These are phyloP conservation scores for Chelidonichthys spinosus DNA, from an alignment of 2,797 vertebrate species.

Conservation along the genomic window DNA sequence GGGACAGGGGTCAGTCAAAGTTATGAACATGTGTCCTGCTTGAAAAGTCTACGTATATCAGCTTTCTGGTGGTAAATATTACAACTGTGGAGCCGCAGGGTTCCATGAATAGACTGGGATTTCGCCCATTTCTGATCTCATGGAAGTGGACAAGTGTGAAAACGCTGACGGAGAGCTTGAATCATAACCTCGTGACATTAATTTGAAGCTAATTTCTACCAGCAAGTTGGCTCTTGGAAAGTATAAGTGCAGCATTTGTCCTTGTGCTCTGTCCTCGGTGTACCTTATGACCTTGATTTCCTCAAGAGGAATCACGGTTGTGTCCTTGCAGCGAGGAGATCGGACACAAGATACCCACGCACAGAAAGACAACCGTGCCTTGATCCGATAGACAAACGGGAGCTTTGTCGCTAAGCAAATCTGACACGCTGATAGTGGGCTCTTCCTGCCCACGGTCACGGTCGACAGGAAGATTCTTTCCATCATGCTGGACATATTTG, in stretches of 20 bases:
- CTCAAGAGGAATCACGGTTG: constrained; percentile 18
- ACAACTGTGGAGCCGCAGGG: background rate
- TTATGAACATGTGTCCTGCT: background rate
- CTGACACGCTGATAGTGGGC: constrained; percentile 50
- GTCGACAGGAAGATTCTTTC: constrained; percentile 63
- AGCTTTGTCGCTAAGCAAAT: constrained; percentile 65
- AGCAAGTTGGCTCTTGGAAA: background rate
- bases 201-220: background rate
- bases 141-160: background rate
- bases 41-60: background rate
- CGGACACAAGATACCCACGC: constrained; percentile 23
- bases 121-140: constrained; percentile 3
- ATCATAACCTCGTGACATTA: background rate
- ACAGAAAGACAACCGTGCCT: constrained; percentile 43
- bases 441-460: constrained; percentile 53
- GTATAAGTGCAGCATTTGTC: background rate
- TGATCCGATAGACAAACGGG: constrained; percentile 57
- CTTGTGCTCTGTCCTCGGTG: background rate
- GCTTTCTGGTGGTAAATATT: background rate
- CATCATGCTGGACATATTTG: constrained; percentile 58
- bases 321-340: constrained; percentile 30
- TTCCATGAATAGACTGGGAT: background rate
- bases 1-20: background rate
- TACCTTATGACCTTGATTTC: constrained; percentile 36
- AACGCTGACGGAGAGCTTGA: background rate